A percentile compares a stretch with the other conserved stretches of the same genome.
phyloP scores from a whole-genome alignment of 2,888 invertebrate genomes.

The Lamellibrachia satsuma region DNA sequence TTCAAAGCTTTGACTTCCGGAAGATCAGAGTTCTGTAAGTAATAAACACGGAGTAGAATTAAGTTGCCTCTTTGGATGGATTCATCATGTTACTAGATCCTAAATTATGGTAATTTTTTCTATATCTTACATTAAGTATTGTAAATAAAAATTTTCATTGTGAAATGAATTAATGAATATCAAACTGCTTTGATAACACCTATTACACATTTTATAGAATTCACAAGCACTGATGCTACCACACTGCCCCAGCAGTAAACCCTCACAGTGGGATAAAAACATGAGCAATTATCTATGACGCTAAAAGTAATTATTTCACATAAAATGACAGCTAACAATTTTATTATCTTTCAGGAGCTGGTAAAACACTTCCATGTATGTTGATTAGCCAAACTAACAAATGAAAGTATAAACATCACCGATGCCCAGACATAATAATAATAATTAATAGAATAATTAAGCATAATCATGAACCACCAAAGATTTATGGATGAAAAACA shows the following conservation, averaged over 20 bases:
- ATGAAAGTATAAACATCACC: background rate
- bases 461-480: too few species aligned
- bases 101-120: background rate
- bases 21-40: conserved; percentile 21
- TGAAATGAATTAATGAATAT: background rate
- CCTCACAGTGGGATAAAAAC: too few species aligned
- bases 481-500: too few species aligned
- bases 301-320: too few species aligned
- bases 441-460: too few species aligned
- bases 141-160: background rate
- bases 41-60: background rate
- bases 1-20: conserved; percentile 69
- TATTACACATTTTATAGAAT: background rate
- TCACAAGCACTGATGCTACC: background rate
- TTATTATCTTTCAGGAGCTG: background rate
- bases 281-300: too few species aligned
- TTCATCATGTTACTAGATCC: too few species aligned
- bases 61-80: background rate
- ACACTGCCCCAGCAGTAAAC: background rate
- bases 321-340: background rate
- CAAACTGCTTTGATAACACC: background rate
- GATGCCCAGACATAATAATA: too few species aligned
- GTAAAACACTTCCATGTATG: background rate
- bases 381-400: conserved; percentile 28
- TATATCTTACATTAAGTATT: background rate